Percentiles rank a stretch among this genome's conserved stretches.
These are phyloP conservation scores for Pyralis farinalis DNA, from an alignment of 2,888 invertebrate genomes.

Conservation along the genomic window DNA sequence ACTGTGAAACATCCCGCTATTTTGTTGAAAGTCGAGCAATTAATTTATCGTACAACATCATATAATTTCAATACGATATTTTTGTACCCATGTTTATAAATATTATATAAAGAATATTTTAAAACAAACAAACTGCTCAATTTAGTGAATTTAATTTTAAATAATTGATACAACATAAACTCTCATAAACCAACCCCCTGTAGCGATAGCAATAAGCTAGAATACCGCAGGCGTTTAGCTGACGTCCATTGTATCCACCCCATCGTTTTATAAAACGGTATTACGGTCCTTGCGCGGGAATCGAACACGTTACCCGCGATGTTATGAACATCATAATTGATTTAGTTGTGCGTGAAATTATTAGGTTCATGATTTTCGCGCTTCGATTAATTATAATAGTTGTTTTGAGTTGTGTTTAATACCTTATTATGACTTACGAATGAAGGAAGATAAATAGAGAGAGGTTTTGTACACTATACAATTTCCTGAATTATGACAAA, in stretches of 20 bases:
- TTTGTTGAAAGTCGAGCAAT: no score
- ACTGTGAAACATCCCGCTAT: no score
- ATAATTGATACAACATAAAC: neutral
- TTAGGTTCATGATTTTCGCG: slow-evolving; percentile 44
- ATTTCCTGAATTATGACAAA: no score
- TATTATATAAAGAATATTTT: no score
- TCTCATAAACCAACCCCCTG: slow-evolving; percentile 27
- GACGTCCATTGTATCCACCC: slow-evolving; percentile 64
- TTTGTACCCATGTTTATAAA: no score
- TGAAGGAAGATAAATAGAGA: no score
- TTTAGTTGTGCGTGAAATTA: slow-evolving; percentile 71
- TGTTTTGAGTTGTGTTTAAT: slow-evolving; percentile 11
- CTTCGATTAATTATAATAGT: slow-evolving; percentile 41
- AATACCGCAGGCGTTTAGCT: slow-evolving; percentile 75
- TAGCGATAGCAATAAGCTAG: slow-evolving; percentile 48
- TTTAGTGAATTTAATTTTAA: neutral
- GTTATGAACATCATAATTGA: slow-evolving; percentile 64
- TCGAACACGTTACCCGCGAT: slow-evolving; percentile 32
- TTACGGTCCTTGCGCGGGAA: slow-evolving; percentile 48
- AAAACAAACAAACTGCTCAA: no score
- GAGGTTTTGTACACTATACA: no score
- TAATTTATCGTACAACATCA: no score
- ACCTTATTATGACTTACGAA: no score
- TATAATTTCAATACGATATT: no score
- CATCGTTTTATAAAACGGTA: slow-evolving; percentile 30